Conservation (phyloP, 2,113 vertebrate species). For the Neodon shergylaensis region DNA sequence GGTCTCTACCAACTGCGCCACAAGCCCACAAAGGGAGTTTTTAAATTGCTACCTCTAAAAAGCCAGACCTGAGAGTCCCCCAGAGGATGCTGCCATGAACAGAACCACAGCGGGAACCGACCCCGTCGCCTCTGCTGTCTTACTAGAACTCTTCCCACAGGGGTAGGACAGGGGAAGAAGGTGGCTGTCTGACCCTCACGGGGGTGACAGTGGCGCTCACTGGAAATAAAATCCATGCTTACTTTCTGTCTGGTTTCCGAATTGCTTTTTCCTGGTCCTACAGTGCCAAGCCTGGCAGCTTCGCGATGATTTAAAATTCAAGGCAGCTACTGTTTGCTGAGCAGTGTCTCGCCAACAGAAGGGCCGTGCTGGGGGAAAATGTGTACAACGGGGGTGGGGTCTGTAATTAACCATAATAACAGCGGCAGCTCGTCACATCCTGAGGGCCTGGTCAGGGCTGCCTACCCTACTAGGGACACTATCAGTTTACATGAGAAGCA, state of each 20-base stretch:
- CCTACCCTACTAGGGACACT: rapidly evolving
- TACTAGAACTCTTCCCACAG: background rate
- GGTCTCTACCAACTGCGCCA: background rate
- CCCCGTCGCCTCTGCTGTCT: background rate
- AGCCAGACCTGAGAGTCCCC: background rate
- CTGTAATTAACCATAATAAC: background rate
- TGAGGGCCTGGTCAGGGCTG: background rate
- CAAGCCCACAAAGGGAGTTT: background rate
- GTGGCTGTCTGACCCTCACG: conserved; percentile 14
- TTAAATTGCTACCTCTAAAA: background rate
- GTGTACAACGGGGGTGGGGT: background rate
- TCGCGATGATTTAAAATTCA: conserved; percentile 52
- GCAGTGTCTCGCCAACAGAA: background rate
- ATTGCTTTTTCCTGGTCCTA: conserved; percentile 71
- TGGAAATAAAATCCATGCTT: conserved; percentile 76
- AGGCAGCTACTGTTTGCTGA: conserved; percentile 77
- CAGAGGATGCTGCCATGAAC: background rate
- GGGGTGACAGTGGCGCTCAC: background rate
- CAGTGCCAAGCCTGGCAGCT: conserved; percentile 72
- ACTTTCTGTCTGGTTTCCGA: conserved; percentile 79
- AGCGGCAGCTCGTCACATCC: rapidly evolving
- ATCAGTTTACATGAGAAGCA: background rate
- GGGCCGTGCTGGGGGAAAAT: background rate
- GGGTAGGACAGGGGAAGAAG: background rate
- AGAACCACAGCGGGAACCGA: rapidly evolving